A percentile compares a stretch with the other conserved stretches of the same genome.
These are phyloP conservation scores for Sclerodermus sp. DNA, from an alignment of 2,888 invertebrate species.

Conservation along the genomic window DNA sequence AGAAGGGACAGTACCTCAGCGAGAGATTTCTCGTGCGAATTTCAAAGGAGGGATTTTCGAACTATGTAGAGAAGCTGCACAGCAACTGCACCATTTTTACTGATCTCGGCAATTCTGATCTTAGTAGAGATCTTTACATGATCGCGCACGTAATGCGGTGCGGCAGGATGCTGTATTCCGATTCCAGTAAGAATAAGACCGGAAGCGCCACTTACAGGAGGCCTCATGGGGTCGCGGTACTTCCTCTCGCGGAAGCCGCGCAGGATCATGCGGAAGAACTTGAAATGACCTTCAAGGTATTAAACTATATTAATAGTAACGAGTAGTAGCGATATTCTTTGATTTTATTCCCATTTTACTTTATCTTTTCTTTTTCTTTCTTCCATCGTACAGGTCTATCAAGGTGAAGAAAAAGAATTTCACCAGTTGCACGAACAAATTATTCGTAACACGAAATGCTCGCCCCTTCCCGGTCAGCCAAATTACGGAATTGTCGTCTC, in stretches of 20 bases:
- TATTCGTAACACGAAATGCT: conserved; percentile 83
- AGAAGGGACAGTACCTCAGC: conserved; percentile 76
- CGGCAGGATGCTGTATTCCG: conserved; percentile 78
- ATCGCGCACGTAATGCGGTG: conserved; percentile 89
- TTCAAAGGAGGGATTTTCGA: conserved; percentile 87
- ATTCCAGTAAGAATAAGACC: conserved; percentile 58
- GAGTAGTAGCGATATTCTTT: neutral
- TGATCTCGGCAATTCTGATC: conserved; percentile 79
- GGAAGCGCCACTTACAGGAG: conserved; percentile 65
- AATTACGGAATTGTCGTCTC: conserved; percentile 86
- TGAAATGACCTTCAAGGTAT: conserved; percentile 77
- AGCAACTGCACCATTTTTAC: conserved; percentile 89
- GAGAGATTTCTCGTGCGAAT: conserved; percentile 88
- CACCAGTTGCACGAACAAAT: conserved; percentile 87
- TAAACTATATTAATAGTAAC: neutral
- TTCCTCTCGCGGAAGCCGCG: conserved; percentile 71
- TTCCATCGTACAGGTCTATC: conserved; percentile 69
- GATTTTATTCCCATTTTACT: neutral
- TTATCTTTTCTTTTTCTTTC: neutral
- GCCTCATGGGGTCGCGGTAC: conserved; percentile 85
- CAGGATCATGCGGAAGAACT: conserved; percentile 70
- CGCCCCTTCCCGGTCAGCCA: conserved; percentile 78
- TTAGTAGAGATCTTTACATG: conserved; percentile 82
- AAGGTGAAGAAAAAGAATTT: conserved; percentile 88
- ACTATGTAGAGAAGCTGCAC: conserved; percentile 83